Base-by-base conservation (phyloP, 2,113 vertebrate species). In the Melierax canorus region DNA sequence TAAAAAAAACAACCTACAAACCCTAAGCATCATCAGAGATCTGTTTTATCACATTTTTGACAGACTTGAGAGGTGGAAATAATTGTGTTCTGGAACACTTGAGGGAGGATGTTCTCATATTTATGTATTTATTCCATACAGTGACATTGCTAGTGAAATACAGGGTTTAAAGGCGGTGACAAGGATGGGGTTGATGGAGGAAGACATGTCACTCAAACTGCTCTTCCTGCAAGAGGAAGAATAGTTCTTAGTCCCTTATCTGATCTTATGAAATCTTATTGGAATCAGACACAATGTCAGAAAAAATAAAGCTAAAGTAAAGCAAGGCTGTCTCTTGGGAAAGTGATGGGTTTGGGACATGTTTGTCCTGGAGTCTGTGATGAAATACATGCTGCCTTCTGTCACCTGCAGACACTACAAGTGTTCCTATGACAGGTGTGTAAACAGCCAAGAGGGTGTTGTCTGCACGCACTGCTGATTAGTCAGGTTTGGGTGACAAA, bases 401-500 rank as follows among this genome's bases (percentile, higher is more conserved):
- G 34, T 63, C 56, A 15, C 62, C 36, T 23, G 18, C 9, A 3
- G 51, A 53, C 51, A 53, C 9, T 29, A 29, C 26, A 17, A 19
- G 24, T 24, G 56, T 39, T 76, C 34, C 48, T 26, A 0, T 29
- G 48, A 20, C 20, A 15, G 66, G 24, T 29, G 27, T 14, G 10
- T 58, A 3, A n/a, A 27, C 50, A n/a, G 30, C 43, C 2, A 4
- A 29, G 15, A 22, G 36, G 36, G 26, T 59, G 36, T 36, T 51
- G 43, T 36, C 86, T 21, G 21, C 30, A 32, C 5, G 0, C 8
- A 2, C 34, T 21, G 20, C n/a, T 0, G 1, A 10, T 8, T 5
- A 64, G 71, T 30, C 55, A 39, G 55, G 16, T 82, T 75, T 76
- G 63, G 34, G 48, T 10, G 15, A 55, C 29, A 53, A 34, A 53